phyloP scores from a whole-genome alignment of 2,797 vertebrate species.

The Oceanodroma leucorhoa region DNA sequence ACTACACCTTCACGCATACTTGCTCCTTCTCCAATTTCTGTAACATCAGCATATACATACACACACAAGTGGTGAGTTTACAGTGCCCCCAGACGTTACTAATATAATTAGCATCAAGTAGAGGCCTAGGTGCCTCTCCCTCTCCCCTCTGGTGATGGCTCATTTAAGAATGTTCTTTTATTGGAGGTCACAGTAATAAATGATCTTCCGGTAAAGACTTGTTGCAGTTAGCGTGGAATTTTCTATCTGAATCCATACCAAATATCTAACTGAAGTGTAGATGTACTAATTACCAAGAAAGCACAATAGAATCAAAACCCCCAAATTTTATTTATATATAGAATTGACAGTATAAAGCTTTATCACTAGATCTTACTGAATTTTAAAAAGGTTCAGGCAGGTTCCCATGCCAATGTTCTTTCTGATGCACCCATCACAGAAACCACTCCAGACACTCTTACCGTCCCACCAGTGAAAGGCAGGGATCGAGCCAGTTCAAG shows the following conservation, averaged over 20 bases:
- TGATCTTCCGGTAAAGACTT: neutral
- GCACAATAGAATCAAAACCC: neutral
- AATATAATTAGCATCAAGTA: neutral
- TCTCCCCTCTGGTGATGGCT: neutral
- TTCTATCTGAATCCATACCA: neutral
- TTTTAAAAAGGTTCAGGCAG: neutral
- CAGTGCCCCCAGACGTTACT: constrained; percentile 26
- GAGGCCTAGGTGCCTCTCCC: neutral
- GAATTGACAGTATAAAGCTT: neutral
- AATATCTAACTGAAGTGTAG: neutral
- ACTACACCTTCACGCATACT: neutral
- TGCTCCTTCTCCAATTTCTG: constrained; percentile 9
- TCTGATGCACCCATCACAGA: neutral
- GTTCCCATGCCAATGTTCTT: neutral
- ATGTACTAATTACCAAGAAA: neutral
- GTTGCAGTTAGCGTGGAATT: neutral
- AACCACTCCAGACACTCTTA: neutral
- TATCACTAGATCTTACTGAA: neutral
- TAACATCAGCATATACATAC: neutral
- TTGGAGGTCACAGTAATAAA: neutral
- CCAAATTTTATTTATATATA: neutral
- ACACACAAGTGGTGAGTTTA: constrained; percentile 14
- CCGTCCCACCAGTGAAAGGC: neutral
- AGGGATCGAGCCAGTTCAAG: neutral
- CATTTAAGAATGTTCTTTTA: neutral